phyloP scores from a whole-genome alignment of 2,797 vertebrate species.

The Melanotaenia maccullochi region DNA sequence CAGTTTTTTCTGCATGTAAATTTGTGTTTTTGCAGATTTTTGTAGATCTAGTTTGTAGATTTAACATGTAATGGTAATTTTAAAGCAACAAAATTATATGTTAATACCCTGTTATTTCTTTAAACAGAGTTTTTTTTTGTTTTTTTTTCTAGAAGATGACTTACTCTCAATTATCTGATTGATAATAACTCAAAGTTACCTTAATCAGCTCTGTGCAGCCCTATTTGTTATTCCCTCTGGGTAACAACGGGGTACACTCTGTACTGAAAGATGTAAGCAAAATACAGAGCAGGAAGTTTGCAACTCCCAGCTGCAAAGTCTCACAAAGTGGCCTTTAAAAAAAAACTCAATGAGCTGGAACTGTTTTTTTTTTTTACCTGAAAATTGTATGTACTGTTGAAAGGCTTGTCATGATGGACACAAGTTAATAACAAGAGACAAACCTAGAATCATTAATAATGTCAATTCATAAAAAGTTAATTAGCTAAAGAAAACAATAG shows the following conservation, averaged over 20 bases:
- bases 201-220: background rate
- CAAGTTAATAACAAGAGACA: background rate
- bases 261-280: constrained; percentile 17
- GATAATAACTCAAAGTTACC: background rate
- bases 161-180: background rate
- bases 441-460: background rate
- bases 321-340: constrained; percentile 1
- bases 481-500: background rate
- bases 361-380: background rate
- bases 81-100: background rate
- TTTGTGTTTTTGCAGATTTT: background rate
- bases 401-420: background rate
- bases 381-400: background rate
- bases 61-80: background rate
- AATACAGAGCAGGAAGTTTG: constrained; percentile 22
- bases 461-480: background rate
- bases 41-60: background rate
- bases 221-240: background rate
- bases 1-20: background rate
- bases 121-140: background rate
- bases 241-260: constrained; percentile 10
- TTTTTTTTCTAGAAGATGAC: background rate
- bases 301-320: background rate
- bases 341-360: background rate
- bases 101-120: background rate